These are phyloP conservation scores for Aleiodes sp. DNA, from an alignment of 1,140 invertebrate species.

Conservation along the genomic window DNA sequence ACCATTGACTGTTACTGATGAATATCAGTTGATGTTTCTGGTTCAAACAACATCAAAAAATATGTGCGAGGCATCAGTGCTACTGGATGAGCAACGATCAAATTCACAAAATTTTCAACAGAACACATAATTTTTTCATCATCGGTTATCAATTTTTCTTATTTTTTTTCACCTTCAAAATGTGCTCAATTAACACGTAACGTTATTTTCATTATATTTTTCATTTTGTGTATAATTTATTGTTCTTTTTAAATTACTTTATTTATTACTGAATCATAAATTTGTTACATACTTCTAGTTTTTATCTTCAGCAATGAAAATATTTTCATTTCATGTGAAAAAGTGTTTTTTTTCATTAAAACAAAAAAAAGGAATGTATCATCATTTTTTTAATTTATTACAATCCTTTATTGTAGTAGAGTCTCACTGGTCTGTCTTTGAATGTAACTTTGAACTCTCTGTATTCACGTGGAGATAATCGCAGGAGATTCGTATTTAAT, in stretches of 20 bases:
- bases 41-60: conserved; percentile 81
- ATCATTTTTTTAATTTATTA: background rate
- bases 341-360: background rate
- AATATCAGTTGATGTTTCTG: conserved; percentile 82
- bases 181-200: conserved; percentile 15
- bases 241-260: conserved; percentile 8
- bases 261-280: conserved; percentile 21
- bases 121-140: conserved; percentile 2
- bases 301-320: background rate
- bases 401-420: background rate
- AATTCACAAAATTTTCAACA: background rate
- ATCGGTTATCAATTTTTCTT: no score
- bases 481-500: background rate
- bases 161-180: no score
- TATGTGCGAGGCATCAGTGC: conserved; percentile 80
- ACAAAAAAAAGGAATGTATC: background rate
- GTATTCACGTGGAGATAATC: background rate
- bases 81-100: conserved; percentile 65
- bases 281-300: conserved; percentile 18
- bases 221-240: conserved; percentile 17
- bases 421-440: background rate
- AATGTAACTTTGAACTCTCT: background rate
- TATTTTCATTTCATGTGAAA: background rate
- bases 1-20: conserved; percentile 79
- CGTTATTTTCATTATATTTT: background rate